Evolutionary conservation across 1,140 invertebrate species (phyloP).

Genomic region (Cydia pomonella): DNA sequence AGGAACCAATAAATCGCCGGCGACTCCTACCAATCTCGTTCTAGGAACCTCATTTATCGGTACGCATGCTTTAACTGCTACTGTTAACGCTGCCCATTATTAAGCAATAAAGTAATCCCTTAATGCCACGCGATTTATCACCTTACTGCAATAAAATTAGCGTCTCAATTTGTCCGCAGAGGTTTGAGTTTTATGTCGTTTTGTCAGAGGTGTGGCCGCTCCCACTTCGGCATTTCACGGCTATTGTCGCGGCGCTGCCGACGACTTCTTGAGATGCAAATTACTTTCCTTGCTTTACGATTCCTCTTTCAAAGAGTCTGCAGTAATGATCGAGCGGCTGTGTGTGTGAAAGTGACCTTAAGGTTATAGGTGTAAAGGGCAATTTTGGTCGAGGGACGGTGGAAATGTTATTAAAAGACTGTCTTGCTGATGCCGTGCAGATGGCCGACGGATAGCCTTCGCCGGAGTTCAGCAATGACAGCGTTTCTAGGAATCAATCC

Average conservation of each 20-base stretch:
- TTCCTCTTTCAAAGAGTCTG: slow-evolving; percentile 38
- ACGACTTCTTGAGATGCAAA: slow-evolving; percentile 59
- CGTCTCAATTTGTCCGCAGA: slow-evolving; percentile 72
- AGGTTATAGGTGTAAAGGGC: not conserved
- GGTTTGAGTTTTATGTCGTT: slow-evolving; percentile 63
- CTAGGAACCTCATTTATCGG: slow-evolving; percentile 34
- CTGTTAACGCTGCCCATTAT: slow-evolving; percentile 62
- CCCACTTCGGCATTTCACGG: slow-evolving; percentile 65
- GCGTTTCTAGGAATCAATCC: slow-evolving; percentile 3
- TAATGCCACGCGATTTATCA: slow-evolving; percentile 60
- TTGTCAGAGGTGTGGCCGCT: slow-evolving; percentile 51
- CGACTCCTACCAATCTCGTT: slow-evolving; percentile 12
- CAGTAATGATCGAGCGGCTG: slow-evolving; percentile 28
- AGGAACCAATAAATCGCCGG: slow-evolving; percentile 5
- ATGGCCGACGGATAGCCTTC: not conserved
- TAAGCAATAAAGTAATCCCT: slow-evolving; percentile 66
- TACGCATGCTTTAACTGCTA: slow-evolving; percentile 54
- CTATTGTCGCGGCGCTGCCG: slow-evolving; percentile 55
- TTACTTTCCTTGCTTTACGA: slow-evolving; percentile 67
- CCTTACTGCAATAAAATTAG: slow-evolving; percentile 73
- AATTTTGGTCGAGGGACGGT: not conserved
- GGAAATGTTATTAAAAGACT: slow-evolving; percentile 36
- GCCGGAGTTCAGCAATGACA: slow-evolving; percentile 12
- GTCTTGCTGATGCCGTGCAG: slow-evolving; percentile 4
- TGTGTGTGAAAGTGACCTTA: slow-evolving; percentile 20